A percentile compares a stretch with the other conserved stretches of the same genome.
These are phyloP conservation scores for Xiphorhynchus erythropygius DNA, from an alignment of 2,797 vertebrate species.

Conservation along the genomic window DNA sequence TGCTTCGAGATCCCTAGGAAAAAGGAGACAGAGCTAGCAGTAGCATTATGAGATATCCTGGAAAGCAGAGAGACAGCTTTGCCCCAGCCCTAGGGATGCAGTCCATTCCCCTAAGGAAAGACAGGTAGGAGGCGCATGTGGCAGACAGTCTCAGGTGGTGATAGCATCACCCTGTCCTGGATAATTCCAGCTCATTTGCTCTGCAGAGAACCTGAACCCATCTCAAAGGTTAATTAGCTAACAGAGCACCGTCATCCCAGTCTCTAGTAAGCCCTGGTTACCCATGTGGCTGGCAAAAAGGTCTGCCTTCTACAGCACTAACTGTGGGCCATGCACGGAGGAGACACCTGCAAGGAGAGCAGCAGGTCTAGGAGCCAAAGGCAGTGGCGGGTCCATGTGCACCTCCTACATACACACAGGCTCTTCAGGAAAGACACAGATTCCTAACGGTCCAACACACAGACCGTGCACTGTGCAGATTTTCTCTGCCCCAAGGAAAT, in stretches of 20 bases:
- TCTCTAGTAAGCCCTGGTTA: background rate
- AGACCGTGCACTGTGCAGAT: background rate
- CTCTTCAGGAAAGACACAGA: background rate
- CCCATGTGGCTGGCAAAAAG: background rate
- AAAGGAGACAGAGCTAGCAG: slow-evolving; percentile 15
- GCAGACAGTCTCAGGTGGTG: background rate
- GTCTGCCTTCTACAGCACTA: background rate
- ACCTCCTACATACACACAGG: background rate
- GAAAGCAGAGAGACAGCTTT: slow-evolving; percentile 43
- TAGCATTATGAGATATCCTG: background rate
- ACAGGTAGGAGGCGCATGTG: background rate
- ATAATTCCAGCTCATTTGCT: background rate
- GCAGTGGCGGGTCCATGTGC: background rate
- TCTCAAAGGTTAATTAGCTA: background rate
- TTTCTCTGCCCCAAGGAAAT: background rate
- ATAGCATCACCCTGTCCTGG: background rate
- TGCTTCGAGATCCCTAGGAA: slow-evolving; percentile 58
- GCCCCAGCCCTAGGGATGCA: background rate
- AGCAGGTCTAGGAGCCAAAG: background rate
- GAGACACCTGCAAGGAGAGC: background rate
- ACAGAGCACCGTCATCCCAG: background rate
- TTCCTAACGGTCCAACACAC: background rate
- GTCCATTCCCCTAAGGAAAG: background rate
- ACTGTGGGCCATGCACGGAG: background rate
- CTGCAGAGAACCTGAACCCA: background rate